Percentiles rank a stretch among this genome's conserved stretches.
Conservation (phyloP, 92 coral and sea anemone genomes). For the Zoanthus gigantus region DNA sequence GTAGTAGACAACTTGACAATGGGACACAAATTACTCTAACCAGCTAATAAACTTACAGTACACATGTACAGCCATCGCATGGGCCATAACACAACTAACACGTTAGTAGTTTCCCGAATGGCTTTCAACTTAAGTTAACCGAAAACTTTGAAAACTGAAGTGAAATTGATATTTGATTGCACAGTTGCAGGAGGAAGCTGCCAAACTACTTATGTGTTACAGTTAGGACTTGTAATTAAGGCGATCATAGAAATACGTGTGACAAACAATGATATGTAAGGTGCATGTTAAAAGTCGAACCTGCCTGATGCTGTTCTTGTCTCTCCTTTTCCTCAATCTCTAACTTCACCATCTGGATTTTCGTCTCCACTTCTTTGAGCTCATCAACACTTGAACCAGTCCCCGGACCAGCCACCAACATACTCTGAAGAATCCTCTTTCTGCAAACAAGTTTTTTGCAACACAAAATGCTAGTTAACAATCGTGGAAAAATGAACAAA, state of each 20-base stretch:
- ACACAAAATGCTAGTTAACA: neutral
- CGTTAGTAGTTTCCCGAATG: too few species aligned
- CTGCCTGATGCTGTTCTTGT: slow-evolving; percentile 46
- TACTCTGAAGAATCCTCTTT: slow-evolving; percentile 89
- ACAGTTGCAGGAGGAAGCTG: too few species aligned
- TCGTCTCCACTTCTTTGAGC: slow-evolving; percentile 85
- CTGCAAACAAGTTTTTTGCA: slow-evolving; percentile 38
- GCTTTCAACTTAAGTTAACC: too few species aligned
- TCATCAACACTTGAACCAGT: slow-evolving; percentile 83
- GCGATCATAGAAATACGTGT: neutral
- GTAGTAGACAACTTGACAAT: too few species aligned
- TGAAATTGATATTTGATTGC: too few species aligned
- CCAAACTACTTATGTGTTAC: neutral
- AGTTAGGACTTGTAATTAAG: neutral
- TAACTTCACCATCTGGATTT: slow-evolving; percentile 66
- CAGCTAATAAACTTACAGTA: too few species aligned
- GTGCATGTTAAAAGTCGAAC: slow-evolving; percentile 32
- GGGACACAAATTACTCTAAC: too few species aligned
- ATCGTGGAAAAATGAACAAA: too few species aligned
- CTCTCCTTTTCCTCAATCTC: slow-evolving; percentile 67
- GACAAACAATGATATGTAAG: neutral
- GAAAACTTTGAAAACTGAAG: too few species aligned
- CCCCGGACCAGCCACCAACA: slow-evolving; percentile 75
- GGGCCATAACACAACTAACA: too few species aligned
- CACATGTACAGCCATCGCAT: too few species aligned